These are phyloP conservation scores for Pogonocherus hispidulus DNA, from an alignment of 2,888 invertebrate genomes.

Conservation along the genomic window DNA sequence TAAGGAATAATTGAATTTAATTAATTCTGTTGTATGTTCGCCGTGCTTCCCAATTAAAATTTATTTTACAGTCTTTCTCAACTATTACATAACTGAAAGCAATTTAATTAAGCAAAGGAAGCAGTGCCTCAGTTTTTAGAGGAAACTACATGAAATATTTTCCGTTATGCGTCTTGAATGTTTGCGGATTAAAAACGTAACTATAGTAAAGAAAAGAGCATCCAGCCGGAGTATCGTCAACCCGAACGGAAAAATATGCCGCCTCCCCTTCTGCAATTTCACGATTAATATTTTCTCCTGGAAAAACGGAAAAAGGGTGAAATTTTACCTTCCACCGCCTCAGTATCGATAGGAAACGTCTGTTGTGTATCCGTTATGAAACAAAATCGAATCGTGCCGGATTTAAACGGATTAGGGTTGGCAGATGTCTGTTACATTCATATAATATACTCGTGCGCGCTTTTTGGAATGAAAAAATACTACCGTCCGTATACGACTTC, in stretches of 20 bases:
- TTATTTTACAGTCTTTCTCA: no score
- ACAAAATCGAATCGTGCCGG: neutral
- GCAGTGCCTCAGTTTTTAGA: no score
- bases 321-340: neutral
- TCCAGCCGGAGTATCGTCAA: neutral
- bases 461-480: no score
- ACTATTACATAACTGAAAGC: no score
- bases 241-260: neutral
- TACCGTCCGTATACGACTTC: neutral
- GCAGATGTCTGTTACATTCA: constrained; percentile 11
- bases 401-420: neutral
- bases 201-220: neutral
- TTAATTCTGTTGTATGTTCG: no score
- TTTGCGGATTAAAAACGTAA: no score
- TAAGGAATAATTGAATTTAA: no score
- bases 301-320: neutral
- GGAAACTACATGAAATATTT: no score
- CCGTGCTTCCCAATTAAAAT: no score
- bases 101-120: no score
- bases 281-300: constrained; percentile 6
- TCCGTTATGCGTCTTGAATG: no score
- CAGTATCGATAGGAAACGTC: constrained; percentile 13
- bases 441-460: constrained; percentile 5
- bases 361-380: constrained; percentile 12
- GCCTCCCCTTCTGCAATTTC: constrained; percentile 4